Evolutionary conservation across 2,797 vertebrate species (phyloP), one percentile per base, ranked within the genome.

Genomic region (Urocyon cinereoargenteus): DNA sequence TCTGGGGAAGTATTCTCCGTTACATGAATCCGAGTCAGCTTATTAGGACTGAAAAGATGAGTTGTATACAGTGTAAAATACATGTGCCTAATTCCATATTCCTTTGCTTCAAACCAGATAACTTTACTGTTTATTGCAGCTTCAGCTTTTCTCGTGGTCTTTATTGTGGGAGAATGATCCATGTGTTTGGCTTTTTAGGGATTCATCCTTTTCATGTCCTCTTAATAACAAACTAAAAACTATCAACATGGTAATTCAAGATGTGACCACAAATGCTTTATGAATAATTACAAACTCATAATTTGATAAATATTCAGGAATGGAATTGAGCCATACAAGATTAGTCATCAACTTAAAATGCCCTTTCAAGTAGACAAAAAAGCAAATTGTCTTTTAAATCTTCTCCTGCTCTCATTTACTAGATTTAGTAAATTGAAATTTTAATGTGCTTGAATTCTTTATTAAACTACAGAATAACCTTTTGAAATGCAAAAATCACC

Each of bases 151-250:
- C 77, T 79, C 11, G 90, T 51, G 70, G 12, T 64, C 1, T 90
- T 10, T 94, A 90, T 53, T 34, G 68, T 10, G 22, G n/a, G 85
- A 62, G 18, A 90, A 86, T 57, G 79, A 73, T 31, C 68, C 6
- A 1, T 77, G 28, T 24, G 28, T 78, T 78, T 55, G 51, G 18
- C 34, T 55, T 72, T 89, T 90, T 90, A 64, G 31, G 18, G n/a
- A 82, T 86, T 89, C 81, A 36, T 34, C 45, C 45, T 49, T 94
- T 94, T 94, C 49, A 22, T 75, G 28, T 53, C 82, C 68, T 62
- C 31, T 51, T 94, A 96, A 82, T 77, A 83, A 91, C 55, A 95
- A 82, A 91, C 45, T 92, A 75, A 92, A 73, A 86, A 73, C 62
- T 92, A 24, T 62, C 24, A 31, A 34, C 34, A n/a, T 64, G 34